Conservation (phyloP, 2,888 invertebrate species). For the Cenopis cana region DNA sequence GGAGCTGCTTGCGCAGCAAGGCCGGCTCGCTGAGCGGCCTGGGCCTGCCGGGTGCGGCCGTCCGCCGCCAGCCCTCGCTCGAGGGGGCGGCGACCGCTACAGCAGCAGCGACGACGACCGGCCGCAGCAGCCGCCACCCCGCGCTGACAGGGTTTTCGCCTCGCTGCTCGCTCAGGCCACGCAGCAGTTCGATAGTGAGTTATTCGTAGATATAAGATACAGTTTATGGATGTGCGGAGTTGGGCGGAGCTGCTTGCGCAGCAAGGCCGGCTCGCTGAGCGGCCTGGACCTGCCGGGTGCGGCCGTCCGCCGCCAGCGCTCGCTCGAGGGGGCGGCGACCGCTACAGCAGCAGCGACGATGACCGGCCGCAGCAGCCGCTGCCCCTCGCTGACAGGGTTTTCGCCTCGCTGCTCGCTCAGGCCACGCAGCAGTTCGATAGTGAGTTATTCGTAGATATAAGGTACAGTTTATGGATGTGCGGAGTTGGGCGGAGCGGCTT, state of each 20-base stretch:
- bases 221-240: background rate
- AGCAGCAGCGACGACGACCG: constrained; percentile 84
- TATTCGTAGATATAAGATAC: constrained; percentile 1
- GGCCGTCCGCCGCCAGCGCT: constrained; percentile 82
- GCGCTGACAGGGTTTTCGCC: constrained; percentile 82
- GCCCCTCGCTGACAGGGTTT: constrained; percentile 81
- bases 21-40: constrained; percentile 78
- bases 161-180: constrained; percentile 83
- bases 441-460: constrained; percentile 55
- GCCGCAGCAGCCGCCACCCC: constrained; percentile 79
- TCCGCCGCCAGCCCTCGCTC: constrained; percentile 84
- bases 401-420: constrained; percentile 82
- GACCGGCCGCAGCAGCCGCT: constrained; percentile 80
- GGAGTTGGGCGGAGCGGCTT: too few species aligned
- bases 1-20: constrained; percentile 65
- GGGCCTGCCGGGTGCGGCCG: constrained; percentile 58
- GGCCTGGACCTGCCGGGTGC: constrained; percentile 61
- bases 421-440: constrained; percentile 83
- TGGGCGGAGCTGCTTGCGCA: constrained; percentile 55
- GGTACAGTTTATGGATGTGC: background rate
- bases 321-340: constrained; percentile 84
- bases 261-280: constrained; percentile 78
- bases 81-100: constrained; percentile 85
- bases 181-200: constrained; percentile 82
- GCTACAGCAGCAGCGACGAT: constrained; percentile 85